Percentiles rank a stretch among this genome's conserved stretches.
These are phyloP conservation scores for Lophius piscatorius DNA, from an alignment of 2,113 vertebrate species.

Conservation along the genomic window DNA sequence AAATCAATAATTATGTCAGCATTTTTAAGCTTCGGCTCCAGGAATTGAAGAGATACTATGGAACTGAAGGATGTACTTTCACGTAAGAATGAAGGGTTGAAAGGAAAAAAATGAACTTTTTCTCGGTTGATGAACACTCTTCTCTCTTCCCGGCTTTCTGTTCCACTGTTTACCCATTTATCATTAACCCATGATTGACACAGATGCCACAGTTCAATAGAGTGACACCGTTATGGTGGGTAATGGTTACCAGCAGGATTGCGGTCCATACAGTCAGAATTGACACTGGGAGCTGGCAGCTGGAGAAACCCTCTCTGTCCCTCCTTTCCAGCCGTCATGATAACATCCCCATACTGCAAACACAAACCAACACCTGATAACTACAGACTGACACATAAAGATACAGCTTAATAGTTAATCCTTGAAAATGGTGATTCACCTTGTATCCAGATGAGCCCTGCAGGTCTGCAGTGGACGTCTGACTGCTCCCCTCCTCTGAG, in stretches of 20 bases:
- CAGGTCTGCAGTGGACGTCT: conserved; percentile 4
- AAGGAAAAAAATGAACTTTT: too few relatives aligned
- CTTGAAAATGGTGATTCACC: conserved; percentile 54
- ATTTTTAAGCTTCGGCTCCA: too few relatives aligned
- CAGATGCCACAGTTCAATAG: neutral
- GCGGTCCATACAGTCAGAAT: conserved; percentile 83
- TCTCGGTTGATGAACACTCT: too few relatives aligned
- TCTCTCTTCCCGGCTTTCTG: too few relatives aligned
- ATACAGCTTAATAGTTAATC: neutral
- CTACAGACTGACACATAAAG: neutral
- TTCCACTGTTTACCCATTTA: too few relatives aligned
- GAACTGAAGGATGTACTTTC: too few relatives aligned
- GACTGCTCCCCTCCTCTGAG: conserved; percentile 7
- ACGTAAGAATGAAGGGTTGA: too few relatives aligned
- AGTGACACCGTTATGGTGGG: neutral
- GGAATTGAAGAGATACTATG: too few relatives aligned
- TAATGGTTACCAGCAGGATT: conserved; percentile 87
- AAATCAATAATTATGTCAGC: too few relatives aligned
- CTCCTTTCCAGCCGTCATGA: conserved; percentile 58
- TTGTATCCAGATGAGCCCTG: conserved; percentile 75
- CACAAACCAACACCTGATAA: neutral
- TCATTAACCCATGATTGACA: neutral
- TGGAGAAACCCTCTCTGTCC: conserved; percentile 75
- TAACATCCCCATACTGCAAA: conserved; percentile 83
- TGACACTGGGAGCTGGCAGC: conserved; percentile 82